Percentiles rank a stretch among this genome's conserved stretches.
phyloP scores from a whole-genome alignment of 2,888 invertebrate genomes.

The Diachrysia chrysitis region DNA sequence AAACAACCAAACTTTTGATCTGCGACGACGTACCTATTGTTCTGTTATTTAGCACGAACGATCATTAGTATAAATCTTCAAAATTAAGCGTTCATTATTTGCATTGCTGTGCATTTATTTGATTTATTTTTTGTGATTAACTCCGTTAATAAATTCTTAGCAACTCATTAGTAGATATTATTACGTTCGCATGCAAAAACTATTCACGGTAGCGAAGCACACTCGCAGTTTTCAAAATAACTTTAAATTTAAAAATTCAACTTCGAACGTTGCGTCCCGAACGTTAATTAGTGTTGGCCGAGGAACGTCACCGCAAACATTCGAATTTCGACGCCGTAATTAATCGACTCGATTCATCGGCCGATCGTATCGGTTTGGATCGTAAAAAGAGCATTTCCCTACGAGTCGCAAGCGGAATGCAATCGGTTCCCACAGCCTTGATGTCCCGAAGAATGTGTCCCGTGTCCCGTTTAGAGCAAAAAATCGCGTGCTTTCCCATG shows the following conservation, averaged over 20 bases:
- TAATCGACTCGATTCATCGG: slow-evolving; percentile 82
- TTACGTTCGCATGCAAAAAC: slow-evolving; percentile 37
- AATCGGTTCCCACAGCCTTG: slow-evolving; percentile 88
- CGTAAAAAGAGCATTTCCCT: slow-evolving; percentile 84
- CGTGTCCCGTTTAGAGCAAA: slow-evolving; percentile 78
- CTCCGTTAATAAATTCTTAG: slow-evolving; percentile 27
- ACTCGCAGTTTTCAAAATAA: slow-evolving; percentile 52
- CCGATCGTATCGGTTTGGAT: slow-evolving; percentile 81
- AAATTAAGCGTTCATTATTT: slow-evolving; percentile 36
- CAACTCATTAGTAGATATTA: slow-evolving; percentile 40
- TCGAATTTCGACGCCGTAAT: slow-evolving; percentile 74
- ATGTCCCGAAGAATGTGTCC: slow-evolving; percentile 77
- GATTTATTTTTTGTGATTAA: slow-evolving; percentile 35
- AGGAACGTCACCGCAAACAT: slow-evolving; percentile 74
- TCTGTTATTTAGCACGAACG: slow-evolving; percentile 24
- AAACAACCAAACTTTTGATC: slow-evolving; percentile 24
- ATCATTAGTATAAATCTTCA: slow-evolving; percentile 34
- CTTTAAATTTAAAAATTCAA: slow-evolving; percentile 61
- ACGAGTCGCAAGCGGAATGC: slow-evolving; percentile 76
- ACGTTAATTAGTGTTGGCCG: slow-evolving; percentile 75
- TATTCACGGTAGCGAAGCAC: slow-evolving; percentile 31
- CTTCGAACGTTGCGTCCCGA: slow-evolving; percentile 51
- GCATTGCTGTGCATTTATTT: slow-evolving; percentile 37
- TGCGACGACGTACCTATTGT: slow-evolving; percentile 11
- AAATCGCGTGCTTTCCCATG: slow-evolving; percentile 86